phyloP scores from a whole-genome alignment of 2,113 vertebrate genomes.

The Melanotaenia duboulayi region DNA sequence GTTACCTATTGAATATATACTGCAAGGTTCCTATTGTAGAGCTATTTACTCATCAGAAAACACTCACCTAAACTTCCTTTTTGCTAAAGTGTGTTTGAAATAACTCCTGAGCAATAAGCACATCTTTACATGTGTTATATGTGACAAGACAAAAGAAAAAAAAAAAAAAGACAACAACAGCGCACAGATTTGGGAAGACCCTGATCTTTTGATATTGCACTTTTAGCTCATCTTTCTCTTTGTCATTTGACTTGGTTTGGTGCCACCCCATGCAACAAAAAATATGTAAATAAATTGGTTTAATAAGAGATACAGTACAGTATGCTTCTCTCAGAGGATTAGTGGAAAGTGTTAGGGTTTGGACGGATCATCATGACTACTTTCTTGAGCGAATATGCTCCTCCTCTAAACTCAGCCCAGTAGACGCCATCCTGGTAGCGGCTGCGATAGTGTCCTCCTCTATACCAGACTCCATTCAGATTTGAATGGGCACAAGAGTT shows the following conservation, averaged over 20 bases:
- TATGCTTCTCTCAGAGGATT: constrained; percentile 47
- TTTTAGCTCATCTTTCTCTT: constrained; percentile 39
- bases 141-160: constrained; percentile 10
- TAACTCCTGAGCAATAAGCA: constrained; percentile 51
- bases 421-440: constrained; percentile 97
- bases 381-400: constrained; percentile 96
- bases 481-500: constrained; percentile 98
- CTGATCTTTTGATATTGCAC: constrained; percentile 64
- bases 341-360: constrained; percentile 97
- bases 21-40: constrained; percentile 33
- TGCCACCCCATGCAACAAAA: not conserved
- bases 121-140: constrained; percentile 23
- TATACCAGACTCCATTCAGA: constrained; percentile 97
- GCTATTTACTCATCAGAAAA: constrained; percentile 14
- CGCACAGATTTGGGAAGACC: constrained; percentile 6
- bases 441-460: constrained; percentile 96
- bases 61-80: constrained; percentile 15
- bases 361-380: constrained; percentile 99
- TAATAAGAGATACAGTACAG: constrained; percentile 24
- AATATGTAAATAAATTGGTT: constrained; percentile 7
- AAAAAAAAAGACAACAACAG: constrained; percentile 1
- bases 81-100: constrained; percentile 26
- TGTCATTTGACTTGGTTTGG: constrained; percentile 12
- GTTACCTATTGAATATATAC: constrained; percentile 38
- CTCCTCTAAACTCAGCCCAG: constrained; percentile 98